These are phyloP conservation scores for Germaria angustata DNA, from an alignment of 2,888 invertebrate genomes.

Conservation along the genomic window DNA sequence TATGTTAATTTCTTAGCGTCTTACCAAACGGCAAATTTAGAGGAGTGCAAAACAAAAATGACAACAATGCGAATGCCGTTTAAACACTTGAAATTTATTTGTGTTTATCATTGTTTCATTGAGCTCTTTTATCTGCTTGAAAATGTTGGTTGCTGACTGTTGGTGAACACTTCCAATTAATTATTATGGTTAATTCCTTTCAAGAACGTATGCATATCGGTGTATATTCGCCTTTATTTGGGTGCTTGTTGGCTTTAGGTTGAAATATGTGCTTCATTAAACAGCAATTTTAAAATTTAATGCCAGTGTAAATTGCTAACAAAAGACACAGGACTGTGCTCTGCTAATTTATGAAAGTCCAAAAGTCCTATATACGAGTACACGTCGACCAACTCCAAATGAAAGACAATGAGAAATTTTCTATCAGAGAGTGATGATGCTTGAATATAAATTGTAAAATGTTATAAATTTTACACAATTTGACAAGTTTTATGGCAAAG, in stretches of 20 bases:
- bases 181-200: constrained; percentile 28
- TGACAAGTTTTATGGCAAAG: constrained; percentile 29
- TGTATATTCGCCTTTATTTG: not conserved
- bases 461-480: constrained; percentile 35
- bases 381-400: not conserved
- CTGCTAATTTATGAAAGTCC: constrained; percentile 56
- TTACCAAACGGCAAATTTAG: not conserved
- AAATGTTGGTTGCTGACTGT: not conserved
- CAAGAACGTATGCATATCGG: not conserved
- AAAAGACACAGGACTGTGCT: constrained; percentile 13
- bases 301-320: constrained; percentile 47
- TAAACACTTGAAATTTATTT: constrained; percentile 38
- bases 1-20: constrained; percentile 30
- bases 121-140: not conserved
- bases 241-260: constrained; percentile 1
- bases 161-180: constrained; percentile 44
- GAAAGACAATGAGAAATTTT: constrained; percentile 10
- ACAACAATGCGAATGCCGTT: constrained; percentile 14
- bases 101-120: constrained; percentile 8
- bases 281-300: constrained; percentile 56
- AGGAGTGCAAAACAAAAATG: not conserved
- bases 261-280: constrained; percentile 64
- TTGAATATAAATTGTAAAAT: constrained; percentile 33
- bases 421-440: not conserved
- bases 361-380: not conserved